phyloP scores from a whole-genome alignment of 2,888 invertebrate genomes.

The Protula sp. region DNA sequence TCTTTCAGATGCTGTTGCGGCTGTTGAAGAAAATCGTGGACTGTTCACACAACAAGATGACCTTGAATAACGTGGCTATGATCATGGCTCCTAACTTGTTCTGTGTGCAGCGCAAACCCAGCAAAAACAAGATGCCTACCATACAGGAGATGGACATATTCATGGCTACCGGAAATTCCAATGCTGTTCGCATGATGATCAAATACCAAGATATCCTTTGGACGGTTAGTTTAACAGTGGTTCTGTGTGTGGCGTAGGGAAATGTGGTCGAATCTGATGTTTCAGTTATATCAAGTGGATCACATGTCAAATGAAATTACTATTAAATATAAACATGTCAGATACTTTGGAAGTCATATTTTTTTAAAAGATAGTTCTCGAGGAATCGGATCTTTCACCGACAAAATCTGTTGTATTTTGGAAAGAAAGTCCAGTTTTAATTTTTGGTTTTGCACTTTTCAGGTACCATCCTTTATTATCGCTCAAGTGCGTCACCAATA shows the following conservation, averaged over 20 bases:
- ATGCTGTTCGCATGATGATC: slow-evolving; percentile 77
- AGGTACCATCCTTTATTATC: slow-evolving; percentile 32
- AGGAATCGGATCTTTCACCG: too few relatives aligned
- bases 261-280: neutral
- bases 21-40: slow-evolving; percentile 72
- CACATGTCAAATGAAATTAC: neutral
- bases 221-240: slow-evolving; percentile 75
- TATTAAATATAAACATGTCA: too few relatives aligned
- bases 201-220: slow-evolving; percentile 73
- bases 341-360: too few relatives aligned
- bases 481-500: slow-evolving; percentile 37
- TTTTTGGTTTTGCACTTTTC: neutral
- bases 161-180: slow-evolving; percentile 82
- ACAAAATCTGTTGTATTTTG: too few relatives aligned
- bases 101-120: slow-evolving; percentile 25
- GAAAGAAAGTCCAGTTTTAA: too few relatives aligned
- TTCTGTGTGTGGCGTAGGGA: neutral
- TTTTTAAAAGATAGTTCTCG: neutral
- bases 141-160: slow-evolving; percentile 31
- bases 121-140: slow-evolving; percentile 2
- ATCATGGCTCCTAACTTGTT: slow-evolving; percentile 88
- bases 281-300: too few relatives aligned
- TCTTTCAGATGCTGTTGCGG: slow-evolving; percentile 66
- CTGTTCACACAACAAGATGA: slow-evolving; percentile 75
- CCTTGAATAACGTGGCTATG: slow-evolving; percentile 85